Evolutionary conservation across 2,888 invertebrate species (phyloP).

Genomic region (Athalia circularis): DNA sequence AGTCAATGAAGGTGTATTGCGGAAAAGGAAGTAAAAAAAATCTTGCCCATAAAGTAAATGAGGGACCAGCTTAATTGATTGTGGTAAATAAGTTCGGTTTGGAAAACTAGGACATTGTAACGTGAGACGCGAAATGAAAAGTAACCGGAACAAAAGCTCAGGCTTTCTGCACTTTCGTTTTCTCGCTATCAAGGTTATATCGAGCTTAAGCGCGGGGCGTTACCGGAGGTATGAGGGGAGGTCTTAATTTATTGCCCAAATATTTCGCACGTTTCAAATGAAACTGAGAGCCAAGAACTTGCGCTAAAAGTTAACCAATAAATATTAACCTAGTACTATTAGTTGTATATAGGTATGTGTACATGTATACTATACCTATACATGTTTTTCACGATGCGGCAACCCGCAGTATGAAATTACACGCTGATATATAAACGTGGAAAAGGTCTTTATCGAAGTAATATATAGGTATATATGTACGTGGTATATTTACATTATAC

Average conservation of each 20-base stretch:
- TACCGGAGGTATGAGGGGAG: background rate
- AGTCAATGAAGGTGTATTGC: too few species aligned
- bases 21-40: too few species aligned
- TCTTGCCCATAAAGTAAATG: too few species aligned
- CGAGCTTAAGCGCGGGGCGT: background rate
- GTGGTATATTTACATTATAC: background rate
- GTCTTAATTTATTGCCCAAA: constrained; percentile 17
- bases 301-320: constrained; percentile 26
- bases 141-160: too few species aligned
- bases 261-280: constrained; percentile 28
- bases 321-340: constrained; percentile 9
- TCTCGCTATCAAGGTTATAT: constrained; percentile 5
- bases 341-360: background rate
- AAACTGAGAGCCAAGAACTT: constrained; percentile 14
- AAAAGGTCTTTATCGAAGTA: background rate
- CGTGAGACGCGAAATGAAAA: background rate
- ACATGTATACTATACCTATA: background rate
- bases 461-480: too few species aligned
- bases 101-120: background rate
- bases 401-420: constrained; percentile 11
- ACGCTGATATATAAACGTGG: constrained; percentile 17
- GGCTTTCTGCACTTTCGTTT: too few species aligned
- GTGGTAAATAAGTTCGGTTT: too few species aligned
- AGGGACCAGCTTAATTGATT: too few species aligned
- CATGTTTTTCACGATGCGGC: too few species aligned